Percentiles rank a stretch among this genome's conserved stretches.
Evolutionary conservation across 2,113 vertebrate genomes (phyloP).

Genomic region (Chloropsis cyanopogon): DNA sequence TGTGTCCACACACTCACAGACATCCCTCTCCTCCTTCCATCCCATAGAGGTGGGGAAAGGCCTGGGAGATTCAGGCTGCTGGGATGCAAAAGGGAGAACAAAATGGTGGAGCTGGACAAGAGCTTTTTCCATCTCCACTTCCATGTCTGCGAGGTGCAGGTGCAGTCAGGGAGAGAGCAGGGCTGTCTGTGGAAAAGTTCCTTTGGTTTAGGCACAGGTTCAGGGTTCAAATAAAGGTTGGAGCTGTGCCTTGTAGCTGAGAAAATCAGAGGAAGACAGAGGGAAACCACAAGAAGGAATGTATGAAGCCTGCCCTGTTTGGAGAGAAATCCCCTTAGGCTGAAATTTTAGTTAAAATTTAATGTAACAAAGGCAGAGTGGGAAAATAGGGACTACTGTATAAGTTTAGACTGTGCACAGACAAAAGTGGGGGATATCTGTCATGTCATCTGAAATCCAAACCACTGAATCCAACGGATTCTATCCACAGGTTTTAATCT

Average conservation of each 20-base stretch:
- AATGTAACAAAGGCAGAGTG: not conserved
- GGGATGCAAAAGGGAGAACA: not conserved
- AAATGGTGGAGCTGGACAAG: not conserved
- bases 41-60: not conserved
- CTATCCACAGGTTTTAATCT: not conserved
- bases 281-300: not conserved
- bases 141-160: not conserved
- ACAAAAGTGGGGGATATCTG: not conserved
- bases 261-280: not conserved
- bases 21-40: not conserved
- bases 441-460: not conserved
- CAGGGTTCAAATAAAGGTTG: not conserved
- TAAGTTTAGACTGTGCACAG: not conserved
- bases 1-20: rapidly evolving
- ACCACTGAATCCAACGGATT: not conserved
- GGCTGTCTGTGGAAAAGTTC: not conserved
- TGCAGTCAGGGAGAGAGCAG: not conserved
- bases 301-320: not conserved
- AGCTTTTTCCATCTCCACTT: not conserved
- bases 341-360: not conserved
- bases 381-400: not conserved
- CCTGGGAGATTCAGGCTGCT: not conserved
- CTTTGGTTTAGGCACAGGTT: not conserved
- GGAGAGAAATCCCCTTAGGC: not conserved
- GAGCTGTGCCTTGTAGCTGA: not conserved